Conservation (phyloP, 92 coral and sea anemone genomes). For the Porites cylindrica region DNA sequence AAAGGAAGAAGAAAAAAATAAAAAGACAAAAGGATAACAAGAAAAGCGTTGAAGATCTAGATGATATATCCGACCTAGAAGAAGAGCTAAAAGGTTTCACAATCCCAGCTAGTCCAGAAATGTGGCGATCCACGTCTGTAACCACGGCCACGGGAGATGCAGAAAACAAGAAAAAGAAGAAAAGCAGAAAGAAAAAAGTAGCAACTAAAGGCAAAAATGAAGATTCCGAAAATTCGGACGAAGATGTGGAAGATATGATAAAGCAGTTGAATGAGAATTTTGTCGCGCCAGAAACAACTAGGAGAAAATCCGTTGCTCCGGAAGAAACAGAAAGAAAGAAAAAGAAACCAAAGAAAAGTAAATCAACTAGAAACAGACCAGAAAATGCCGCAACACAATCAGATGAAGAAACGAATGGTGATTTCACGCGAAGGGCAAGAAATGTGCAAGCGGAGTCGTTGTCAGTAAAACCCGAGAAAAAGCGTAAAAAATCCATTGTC, state of each 20-base stretch:
- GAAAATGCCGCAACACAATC: background rate
- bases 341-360: constrained; percentile 16
- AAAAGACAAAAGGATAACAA: constrained; percentile 6
- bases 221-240: constrained; percentile 17
- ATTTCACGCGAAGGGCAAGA: background rate
- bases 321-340: constrained; percentile 9
- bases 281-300: background rate
- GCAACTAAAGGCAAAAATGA: background rate
- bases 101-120: background rate
- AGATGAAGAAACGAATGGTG: background rate
- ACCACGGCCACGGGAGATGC: background rate
- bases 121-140: background rate
- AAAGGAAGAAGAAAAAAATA: constrained; percentile 24
- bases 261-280: background rate
- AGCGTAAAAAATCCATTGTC: background rate
- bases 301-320: background rate
- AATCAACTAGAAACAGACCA: background rate
- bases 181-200: constrained; percentile 5
- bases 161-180: constrained; percentile 35
- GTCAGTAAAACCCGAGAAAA: background rate
- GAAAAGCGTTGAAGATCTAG: background rate
- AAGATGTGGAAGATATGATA: constrained; percentile 17
- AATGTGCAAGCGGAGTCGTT: background rate
- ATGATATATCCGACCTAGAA: background rate
- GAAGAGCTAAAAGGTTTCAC: background rate